These are phyloP conservation scores for Bombus turneri DNA, from an alignment of 1,140 invertebrate genomes.

Conservation along the genomic window DNA sequence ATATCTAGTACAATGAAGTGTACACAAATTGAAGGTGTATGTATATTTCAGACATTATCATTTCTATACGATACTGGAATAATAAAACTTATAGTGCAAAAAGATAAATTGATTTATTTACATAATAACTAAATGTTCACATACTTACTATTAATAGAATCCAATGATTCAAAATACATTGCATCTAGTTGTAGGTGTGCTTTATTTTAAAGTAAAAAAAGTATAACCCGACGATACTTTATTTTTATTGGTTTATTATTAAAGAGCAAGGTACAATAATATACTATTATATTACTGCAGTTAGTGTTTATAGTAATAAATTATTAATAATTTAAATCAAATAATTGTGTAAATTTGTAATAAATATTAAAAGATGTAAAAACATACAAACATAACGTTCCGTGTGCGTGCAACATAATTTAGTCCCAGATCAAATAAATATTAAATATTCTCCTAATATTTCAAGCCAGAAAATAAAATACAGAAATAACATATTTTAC, in stretches of 20 bases:
- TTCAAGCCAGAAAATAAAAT: conserved; percentile 41
- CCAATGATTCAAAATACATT: not conserved
- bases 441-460: conserved; percentile 20
- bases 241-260: conserved; percentile 63
- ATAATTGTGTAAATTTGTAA: conserved; percentile 66
- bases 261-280: conserved; percentile 66
- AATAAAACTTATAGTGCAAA: conserved; percentile 67
- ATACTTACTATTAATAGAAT: not conserved
- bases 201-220: conserved; percentile 21
- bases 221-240: conserved; percentile 9
- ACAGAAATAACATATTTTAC: not conserved
- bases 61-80: conserved; percentile 72
- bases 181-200: not conserved
- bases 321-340: conserved; percentile 63
- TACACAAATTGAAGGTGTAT: conserved; percentile 54
- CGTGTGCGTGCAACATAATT: conserved; percentile 54
- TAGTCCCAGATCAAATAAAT: conserved; percentile 45
- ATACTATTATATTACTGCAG: conserved; percentile 65
- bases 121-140: conserved; percentile 8
- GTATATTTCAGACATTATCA: conserved; percentile 68
- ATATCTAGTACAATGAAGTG: conserved; percentile 61
- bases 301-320: conserved; percentile 72
- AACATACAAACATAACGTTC: conserved; percentile 69
- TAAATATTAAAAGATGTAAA: conserved; percentile 74
- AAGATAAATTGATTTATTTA: conserved; percentile 49